These are phyloP conservation scores for Gisinianus flammeolus DNA, from an alignment of 2,888 invertebrate species.

Conservation along the genomic window DNA sequence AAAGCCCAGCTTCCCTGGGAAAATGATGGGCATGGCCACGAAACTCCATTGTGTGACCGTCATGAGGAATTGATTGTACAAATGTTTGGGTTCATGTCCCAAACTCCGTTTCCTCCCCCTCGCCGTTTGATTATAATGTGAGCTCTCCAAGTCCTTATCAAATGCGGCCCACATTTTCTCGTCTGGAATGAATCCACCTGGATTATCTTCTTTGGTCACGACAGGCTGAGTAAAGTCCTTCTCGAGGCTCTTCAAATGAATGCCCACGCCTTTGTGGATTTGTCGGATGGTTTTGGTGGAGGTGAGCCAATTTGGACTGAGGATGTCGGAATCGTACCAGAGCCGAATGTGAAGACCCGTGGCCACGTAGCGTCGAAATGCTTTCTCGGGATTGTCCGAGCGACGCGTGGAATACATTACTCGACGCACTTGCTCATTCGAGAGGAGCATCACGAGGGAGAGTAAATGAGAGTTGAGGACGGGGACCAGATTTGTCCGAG, in stretches of 20 bases:
- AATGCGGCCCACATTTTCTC: slow-evolving; percentile 23
- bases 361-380: not conserved
- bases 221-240: not conserved
- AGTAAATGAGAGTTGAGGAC: not conserved
- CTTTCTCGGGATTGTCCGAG: not conserved
- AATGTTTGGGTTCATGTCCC: not conserved
- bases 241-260: not conserved
- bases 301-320: slow-evolving; percentile 11
- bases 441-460: slow-evolving; percentile 2
- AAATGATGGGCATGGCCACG: not conserved
- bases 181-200: not conserved
- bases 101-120: not conserved
- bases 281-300: not conserved
- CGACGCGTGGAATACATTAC: not conserved
- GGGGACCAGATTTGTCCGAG: not conserved
- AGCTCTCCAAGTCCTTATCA: slow-evolving; percentile 6
- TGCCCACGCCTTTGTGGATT: slow-evolving; percentile 16
- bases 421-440: not conserved
- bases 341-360: slow-evolving; percentile 9
- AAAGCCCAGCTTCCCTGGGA: not conserved
- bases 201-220: slow-evolving; percentile 9
- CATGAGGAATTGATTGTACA: slow-evolving; percentile 25
- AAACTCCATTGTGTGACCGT: slow-evolving; percentile 22
- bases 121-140: not conserved
- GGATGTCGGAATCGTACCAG: slow-evolving; percentile 17